Percentiles rank a stretch among this genome's conserved stretches.
Evolutionary conservation across 2,113 vertebrate species (phyloP).

Genomic region (Xiphorhynchus elegans): DNA sequence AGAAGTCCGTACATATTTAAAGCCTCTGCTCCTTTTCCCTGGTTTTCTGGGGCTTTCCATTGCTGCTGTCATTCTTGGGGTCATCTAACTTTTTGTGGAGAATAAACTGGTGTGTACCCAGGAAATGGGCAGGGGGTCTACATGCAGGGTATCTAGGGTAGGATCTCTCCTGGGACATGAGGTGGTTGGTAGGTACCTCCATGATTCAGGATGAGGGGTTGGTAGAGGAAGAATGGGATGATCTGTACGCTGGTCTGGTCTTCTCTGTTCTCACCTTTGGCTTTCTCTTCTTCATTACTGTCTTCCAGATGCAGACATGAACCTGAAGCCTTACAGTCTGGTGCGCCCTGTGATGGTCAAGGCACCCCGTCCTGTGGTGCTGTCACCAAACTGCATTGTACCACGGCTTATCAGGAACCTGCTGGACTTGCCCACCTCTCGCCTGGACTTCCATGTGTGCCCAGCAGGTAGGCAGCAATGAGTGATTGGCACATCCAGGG

Average conservation of each 20-base stretch:
- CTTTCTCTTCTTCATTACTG: not conserved
- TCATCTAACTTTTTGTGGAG: not conserved
- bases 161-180: not conserved
- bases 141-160: not conserved
- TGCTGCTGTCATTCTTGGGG: not conserved
- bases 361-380: slow-evolving; percentile 83
- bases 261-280: not conserved
- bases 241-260: not conserved
- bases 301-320: slow-evolving; percentile 73
- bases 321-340: slow-evolving; percentile 87
- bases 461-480: slow-evolving; percentile 76
- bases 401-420: slow-evolving; percentile 87
- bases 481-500: not conserved
- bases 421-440: slow-evolving; percentile 86
- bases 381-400: slow-evolving; percentile 86
- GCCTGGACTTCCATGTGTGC: slow-evolving; percentile 87
- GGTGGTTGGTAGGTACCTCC: not conserved
- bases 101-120: not conserved
- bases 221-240: not conserved
- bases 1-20: not conserved
- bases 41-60: not conserved
- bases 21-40: not conserved
- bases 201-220: not conserved
- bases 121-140: not conserved
- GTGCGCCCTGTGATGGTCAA: slow-evolving; percentile 81